phyloP scores from a whole-genome alignment of 2,888 invertebrate species.

The Pocota personata region DNA sequence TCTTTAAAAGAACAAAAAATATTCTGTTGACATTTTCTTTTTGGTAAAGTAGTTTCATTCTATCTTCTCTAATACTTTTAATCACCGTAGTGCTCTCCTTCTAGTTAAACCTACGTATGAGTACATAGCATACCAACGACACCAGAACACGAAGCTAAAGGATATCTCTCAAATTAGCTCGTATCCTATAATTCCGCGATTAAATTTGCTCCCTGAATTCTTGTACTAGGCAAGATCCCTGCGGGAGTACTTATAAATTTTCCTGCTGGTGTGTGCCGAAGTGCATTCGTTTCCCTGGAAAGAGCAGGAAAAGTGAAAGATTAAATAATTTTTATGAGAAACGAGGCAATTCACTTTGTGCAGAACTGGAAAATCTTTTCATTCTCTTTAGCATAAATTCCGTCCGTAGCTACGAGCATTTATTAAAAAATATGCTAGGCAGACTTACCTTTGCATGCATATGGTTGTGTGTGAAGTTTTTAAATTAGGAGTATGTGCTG shows the following conservation, averaged over 20 bases:
- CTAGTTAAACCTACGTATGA: too few species aligned
- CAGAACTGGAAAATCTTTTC: not conserved
- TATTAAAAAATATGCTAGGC: too few species aligned
- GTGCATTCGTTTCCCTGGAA: not conserved
- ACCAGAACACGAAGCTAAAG: not conserved
- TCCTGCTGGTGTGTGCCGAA: not conserved
- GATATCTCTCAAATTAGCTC: not conserved
- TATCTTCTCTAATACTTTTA: too few species aligned
- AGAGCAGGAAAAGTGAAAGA: not conserved
- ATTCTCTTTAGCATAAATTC: not conserved
- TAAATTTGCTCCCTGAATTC: not conserved
- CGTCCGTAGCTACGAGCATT: not conserved
- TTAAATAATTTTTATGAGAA: slow-evolving; percentile 2
- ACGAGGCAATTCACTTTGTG: not conserved
- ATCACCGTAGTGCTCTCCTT: too few species aligned
- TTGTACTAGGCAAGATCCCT: not conserved
- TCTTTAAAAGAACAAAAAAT: too few species aligned
- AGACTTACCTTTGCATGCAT: too few species aligned
- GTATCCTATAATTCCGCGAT: not conserved
- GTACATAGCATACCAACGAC: too few species aligned
- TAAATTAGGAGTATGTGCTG: too few species aligned
- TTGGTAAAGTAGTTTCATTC: too few species aligned
- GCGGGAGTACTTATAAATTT: too few species aligned
- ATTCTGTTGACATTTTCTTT: too few species aligned
- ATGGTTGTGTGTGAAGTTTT: too few species aligned